Percentiles rank a stretch among this genome's conserved stretches.
Conservation (phyloP, 2,113 vertebrate species). For the Rhegmatorhina hoffmannsi region DNA sequence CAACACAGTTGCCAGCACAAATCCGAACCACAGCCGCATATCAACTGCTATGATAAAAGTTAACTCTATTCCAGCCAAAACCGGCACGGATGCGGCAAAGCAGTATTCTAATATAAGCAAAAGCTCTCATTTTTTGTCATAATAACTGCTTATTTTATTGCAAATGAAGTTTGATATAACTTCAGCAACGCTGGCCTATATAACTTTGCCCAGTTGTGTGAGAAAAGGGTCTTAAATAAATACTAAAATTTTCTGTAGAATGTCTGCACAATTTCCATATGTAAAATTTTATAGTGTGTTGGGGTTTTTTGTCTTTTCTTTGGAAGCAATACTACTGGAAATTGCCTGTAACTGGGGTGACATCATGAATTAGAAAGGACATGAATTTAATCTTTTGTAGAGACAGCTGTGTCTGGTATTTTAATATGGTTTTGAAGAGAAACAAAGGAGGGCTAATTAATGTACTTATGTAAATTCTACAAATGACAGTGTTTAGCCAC, state of each 20-base stretch:
- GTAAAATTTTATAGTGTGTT: conserved; percentile 36
- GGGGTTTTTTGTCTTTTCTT: conserved; percentile 51
- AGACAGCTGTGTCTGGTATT: conserved; percentile 31
- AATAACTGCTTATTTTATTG: conserved; percentile 11
- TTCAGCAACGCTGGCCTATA: neutral
- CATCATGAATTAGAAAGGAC: conserved; percentile 61
- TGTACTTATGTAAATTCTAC: conserved; percentile 55
- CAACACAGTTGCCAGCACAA: neutral
- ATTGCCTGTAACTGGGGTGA: conserved; percentile 55
- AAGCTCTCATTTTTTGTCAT: neutral
- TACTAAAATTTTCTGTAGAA: conserved; percentile 14
- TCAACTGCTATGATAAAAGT: neutral
- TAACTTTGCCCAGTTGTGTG: neutral
- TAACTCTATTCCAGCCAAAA: neutral
- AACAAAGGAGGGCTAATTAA: conserved; percentile 56
- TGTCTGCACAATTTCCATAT: neutral
- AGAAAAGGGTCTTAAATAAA: conserved; percentile 10
- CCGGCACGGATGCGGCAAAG: neutral
- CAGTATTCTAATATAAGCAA: neutral
- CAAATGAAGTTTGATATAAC: conserved; percentile 31
- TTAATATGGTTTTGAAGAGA: conserved; percentile 54
- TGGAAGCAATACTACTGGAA: conserved; percentile 35
- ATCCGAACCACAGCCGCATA: neutral
- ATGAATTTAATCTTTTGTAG: conserved; percentile 51
- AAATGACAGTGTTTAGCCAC: conserved; percentile 32